Evolutionary conservation across 2,797 vertebrate genomes (phyloP).

Genomic region (Anisognathus igniventris): DNA sequence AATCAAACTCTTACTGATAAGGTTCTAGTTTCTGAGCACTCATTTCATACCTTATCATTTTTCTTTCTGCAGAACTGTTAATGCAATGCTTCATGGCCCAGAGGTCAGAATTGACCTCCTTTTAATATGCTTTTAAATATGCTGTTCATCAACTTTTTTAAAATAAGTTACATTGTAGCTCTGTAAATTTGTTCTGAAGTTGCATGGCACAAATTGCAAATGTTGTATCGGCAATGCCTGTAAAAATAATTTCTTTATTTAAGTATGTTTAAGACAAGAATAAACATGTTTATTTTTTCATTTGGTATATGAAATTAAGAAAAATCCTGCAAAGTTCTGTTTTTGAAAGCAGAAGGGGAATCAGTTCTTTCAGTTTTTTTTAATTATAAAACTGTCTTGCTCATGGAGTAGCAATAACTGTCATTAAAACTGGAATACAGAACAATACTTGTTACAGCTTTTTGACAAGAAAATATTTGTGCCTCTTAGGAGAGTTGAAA

Average conservation of each 20-base stretch:
- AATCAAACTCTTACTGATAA: constrained; percentile 79
- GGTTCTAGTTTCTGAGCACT: constrained; percentile 77
- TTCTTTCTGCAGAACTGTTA: constrained; percentile 76
- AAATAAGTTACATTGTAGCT: constrained; percentile 42
- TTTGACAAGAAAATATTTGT: not conserved
- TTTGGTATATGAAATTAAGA: not conserved
- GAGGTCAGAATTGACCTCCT: constrained; percentile 79
- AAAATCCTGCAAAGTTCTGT: not conserved
- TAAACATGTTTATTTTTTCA: not conserved
- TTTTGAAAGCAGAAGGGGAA: not conserved
- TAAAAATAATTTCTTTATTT: constrained; percentile 25
- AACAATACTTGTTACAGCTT: not conserved
- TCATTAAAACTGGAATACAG: not conserved
- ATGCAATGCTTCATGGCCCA: constrained; percentile 78
- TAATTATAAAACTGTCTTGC: not conserved
- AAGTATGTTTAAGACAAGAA: not conserved
- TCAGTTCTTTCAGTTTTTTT: not conserved
- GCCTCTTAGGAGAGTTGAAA: not conserved
- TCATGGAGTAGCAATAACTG: not conserved
- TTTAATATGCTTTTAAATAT: constrained; percentile 74
- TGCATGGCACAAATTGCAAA: constrained; percentile 29
- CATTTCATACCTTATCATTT: constrained; percentile 81
- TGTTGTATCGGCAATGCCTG: not conserved
- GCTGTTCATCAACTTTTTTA: constrained; percentile 60
- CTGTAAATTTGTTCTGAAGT: constrained; percentile 48